These are phyloP conservation scores for Sternotherus odoratus DNA, from an alignment of 2,797 vertebrate genomes.

Conservation along the genomic window DNA sequence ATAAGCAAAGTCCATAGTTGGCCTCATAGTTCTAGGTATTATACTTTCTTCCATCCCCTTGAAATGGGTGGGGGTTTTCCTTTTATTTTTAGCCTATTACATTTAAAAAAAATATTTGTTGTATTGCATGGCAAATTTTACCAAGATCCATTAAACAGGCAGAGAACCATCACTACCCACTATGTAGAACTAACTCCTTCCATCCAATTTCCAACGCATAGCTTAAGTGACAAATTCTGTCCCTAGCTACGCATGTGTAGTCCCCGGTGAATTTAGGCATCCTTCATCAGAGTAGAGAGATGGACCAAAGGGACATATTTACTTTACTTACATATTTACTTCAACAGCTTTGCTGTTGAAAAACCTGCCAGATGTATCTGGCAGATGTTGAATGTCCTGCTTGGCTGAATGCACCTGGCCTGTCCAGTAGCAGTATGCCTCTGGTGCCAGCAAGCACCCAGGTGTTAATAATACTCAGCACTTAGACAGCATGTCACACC, in stretches of 20 bases:
- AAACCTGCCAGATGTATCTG: neutral
- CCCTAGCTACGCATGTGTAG: neutral
- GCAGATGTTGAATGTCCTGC: neutral
- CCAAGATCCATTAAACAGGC: neutral
- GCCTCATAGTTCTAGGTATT: neutral
- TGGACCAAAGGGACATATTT: neutral
- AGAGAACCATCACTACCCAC: neutral
- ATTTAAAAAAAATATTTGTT: neutral
- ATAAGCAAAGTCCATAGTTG: neutral
- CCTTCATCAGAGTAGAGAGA: neutral
- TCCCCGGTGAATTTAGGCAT: neutral
- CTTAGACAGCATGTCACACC: neutral
- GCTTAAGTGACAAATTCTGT: accelerated
- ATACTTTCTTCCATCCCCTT: neutral
- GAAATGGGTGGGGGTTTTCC: neutral
- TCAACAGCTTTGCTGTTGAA: neutral
- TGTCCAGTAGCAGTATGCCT: neutral
- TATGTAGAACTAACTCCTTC: neutral
- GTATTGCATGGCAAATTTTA: neutral
- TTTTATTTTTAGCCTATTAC: neutral
- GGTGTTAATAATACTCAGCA: neutral
- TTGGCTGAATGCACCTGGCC: neutral
- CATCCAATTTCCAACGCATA: neutral
- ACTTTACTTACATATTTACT: neutral
- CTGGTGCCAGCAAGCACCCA: neutral